These are phyloP conservation scores for Myotis daubentonii DNA, from an alignment of 2,797 vertebrate species.

Conservation along the genomic window DNA sequence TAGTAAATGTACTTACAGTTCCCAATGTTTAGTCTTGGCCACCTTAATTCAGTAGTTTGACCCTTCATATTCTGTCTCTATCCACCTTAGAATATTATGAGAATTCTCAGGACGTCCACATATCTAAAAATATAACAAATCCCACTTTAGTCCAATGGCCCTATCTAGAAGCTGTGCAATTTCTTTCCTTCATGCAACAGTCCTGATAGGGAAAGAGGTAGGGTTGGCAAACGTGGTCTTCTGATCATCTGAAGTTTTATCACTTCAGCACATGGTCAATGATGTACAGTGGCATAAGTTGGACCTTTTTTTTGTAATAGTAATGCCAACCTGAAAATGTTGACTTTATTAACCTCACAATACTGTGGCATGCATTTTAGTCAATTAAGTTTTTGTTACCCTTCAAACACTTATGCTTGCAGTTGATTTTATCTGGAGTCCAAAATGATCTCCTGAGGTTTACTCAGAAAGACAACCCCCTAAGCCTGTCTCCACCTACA, in stretches of 20 bases:
- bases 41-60: not conserved
- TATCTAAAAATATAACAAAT: not conserved
- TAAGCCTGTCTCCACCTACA: not conserved
- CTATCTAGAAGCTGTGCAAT: not conserved
- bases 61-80: not conserved
- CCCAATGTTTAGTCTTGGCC: not conserved
- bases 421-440: not conserved
- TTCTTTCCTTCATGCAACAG: not conserved
- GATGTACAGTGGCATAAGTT: not conserved
- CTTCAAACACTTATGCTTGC: not conserved
- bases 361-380: not conserved
- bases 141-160: not conserved
- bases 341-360: not conserved
- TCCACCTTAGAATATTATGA: not conserved
- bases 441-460: not conserved
- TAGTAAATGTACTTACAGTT: not conserved
- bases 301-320: not conserved
- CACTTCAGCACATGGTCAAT: not conserved
- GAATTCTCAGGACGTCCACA: not conserved
- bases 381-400: not conserved
- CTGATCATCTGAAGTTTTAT: not conserved
- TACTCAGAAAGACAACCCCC: not conserved
- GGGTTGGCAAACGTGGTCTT: not conserved
- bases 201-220: not conserved
- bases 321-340: not conserved